Conservation (phyloP, 2,113 vertebrate species). For the Smithornis capensis region DNA sequence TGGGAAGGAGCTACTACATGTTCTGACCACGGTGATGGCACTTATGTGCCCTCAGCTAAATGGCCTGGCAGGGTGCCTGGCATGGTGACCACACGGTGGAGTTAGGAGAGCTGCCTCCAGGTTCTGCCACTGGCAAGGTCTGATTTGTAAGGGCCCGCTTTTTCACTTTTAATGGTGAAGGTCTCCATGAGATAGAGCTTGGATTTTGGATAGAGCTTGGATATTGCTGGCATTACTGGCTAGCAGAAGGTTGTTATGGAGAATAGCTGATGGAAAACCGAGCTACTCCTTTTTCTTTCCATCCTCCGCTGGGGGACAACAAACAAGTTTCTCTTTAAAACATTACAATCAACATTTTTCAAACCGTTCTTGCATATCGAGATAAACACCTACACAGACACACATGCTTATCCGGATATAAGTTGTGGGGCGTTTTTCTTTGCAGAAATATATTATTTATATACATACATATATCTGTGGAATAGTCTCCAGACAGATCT, state of each 20-base stretch:
- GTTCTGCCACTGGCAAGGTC: not conserved
- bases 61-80: accelerated
- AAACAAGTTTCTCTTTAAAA: not conserved
- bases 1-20: not conserved
- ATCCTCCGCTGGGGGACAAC: not conserved
- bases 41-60: not conserved
- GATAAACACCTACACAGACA: not conserved
- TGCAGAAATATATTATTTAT: not conserved
- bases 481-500: not conserved
- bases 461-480: accelerated
- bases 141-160: not conserved
- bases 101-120: not conserved
- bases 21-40: not conserved
- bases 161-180: not conserved
- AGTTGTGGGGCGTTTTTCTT: not conserved
- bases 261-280: not conserved
- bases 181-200: not conserved
- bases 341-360: not conserved
- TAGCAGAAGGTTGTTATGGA: not conserved
- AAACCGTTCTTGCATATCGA: not conserved
- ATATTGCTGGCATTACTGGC: not conserved
- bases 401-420: accelerated
- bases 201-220: not conserved
- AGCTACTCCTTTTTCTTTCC: not conserved
- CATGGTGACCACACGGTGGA: not conserved